A percentile compares a stretch with the other conserved stretches of the same genome.
Evolutionary conservation across 2,113 vertebrate genomes (phyloP).

Genomic region (Alouatta palliata): DNA sequence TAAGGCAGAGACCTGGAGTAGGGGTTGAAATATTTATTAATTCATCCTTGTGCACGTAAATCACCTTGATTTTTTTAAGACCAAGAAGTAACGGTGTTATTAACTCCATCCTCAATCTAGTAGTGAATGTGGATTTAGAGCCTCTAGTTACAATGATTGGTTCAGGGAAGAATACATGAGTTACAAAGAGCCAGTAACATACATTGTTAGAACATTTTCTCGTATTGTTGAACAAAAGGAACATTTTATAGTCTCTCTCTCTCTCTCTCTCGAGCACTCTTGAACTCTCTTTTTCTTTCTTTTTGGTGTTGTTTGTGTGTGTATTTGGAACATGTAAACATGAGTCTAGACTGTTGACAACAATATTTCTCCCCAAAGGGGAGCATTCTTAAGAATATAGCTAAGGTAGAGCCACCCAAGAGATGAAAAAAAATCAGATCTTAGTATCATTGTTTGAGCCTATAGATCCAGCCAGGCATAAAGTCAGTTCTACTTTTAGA

Average conservation of each 20-base stretch:
- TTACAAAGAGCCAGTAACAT: neutral
- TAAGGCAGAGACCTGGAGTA: neutral
- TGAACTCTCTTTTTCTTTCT: no score
- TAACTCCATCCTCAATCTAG: neutral
- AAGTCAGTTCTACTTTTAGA: neutral
- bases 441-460: neutral
- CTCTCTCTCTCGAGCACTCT: accelerated
- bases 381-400: neutral
- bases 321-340: neutral
- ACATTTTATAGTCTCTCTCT: neutral
- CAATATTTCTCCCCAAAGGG: neutral
- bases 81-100: neutral
- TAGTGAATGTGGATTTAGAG: neutral
- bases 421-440: neutral
- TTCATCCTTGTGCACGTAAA: neutral
- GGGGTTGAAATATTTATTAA: neutral
- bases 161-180: neutral
- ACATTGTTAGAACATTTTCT: neutral
- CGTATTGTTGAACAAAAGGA: neutral
- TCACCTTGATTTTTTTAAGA: neutral
- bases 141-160: neutral
- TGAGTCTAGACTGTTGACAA: neutral
- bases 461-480: neutral
- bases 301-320: neutral
- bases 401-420: neutral